Evolutionary conservation across 2,888 invertebrate species (phyloP), one percentile per base, ranked within the genome.

Genomic region (Idaea aversata): DNA sequence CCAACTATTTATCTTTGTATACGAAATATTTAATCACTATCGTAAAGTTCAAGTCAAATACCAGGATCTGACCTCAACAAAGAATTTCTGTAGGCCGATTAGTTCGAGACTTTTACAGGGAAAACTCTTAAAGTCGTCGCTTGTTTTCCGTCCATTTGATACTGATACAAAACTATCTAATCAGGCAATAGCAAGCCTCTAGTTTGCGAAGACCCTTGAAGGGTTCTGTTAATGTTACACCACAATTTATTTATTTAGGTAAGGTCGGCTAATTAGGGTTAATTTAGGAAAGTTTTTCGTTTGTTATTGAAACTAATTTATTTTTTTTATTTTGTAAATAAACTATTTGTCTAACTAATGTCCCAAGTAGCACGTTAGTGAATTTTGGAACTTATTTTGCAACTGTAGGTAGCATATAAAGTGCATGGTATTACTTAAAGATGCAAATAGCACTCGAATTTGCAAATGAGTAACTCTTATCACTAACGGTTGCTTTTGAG

Each of bases 271-370:
- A 76, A 74, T 76, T 74, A 76, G 72, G 63, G 72, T 69, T 67
- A 66, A 70, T 70, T 71, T 64, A 63, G 67, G 68, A 70, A 76
- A 75, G 71, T 72, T 76, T 69, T 72, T 68, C 70, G 67, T 71
- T 72, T 73, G 72, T 76, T 74, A 74, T 76, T 74, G 73, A 71
- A 75, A 77, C 74, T 72, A 70, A 69, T 69, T 69, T 64, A 62
- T 72, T 67, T 67, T 63, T 67, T 77, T 77, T 74, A 73, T 73
- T 72, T 70, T 65, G 72, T 73, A 73, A 76, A 77, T 74, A 76
- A 70, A 69, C 68, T 65, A 67, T 68, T 64, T 38, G n/a, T 64
- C 34, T 65, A 67, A 62, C 5, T 5, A 36, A 36, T 36, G 36
- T 36, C n/a, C n/a, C n/a, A n/a, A n/a, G n/a, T n/a, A n/a, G n/a